Conservation (phyloP, 2,888 invertebrate species). For the Eilema griseolum region DNA sequence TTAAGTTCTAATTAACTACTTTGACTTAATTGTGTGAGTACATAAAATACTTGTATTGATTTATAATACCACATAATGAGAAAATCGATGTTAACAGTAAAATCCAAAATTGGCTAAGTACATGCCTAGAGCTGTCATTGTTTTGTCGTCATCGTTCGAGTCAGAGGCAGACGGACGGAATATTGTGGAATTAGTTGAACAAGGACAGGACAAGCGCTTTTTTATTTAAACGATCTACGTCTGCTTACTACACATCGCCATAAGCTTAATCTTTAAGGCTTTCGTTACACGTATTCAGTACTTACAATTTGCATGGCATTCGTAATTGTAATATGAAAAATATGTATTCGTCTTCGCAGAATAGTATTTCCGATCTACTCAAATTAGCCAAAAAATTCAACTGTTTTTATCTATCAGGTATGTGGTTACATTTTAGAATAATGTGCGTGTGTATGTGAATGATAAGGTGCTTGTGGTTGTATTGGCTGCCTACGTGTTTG, state of each 20-base stretch:
- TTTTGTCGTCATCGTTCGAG: constrained; percentile 28
- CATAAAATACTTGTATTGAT: too few relatives aligned
- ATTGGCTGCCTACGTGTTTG: constrained; percentile 34
- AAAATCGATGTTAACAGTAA: too few relatives aligned
- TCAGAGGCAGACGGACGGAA: constrained; percentile 23
- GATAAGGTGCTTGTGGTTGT: constrained; percentile 27
- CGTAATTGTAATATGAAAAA: constrained; percentile 78
- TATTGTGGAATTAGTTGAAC: constrained; percentile 50
- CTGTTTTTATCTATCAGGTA: constrained; percentile 95
- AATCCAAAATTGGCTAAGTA: not conserved
- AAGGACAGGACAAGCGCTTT: constrained; percentile 39
- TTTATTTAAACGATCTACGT: constrained; percentile 26
- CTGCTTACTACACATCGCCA: constrained; percentile 17
- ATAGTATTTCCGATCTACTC: constrained; percentile 87
- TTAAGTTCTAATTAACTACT: too few relatives aligned
- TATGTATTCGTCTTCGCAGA: constrained; percentile 80
- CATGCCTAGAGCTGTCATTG: constrained; percentile 35
- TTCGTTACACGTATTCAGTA: constrained; percentile 25
- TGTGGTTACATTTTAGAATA: constrained; percentile 29
- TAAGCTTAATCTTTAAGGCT: constrained; percentile 25
- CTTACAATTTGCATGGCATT: constrained; percentile 33
- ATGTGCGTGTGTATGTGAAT: constrained; percentile 1
- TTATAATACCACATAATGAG: too few relatives aligned
- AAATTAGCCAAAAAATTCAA: constrained; percentile 95
- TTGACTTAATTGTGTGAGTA: too few relatives aligned